Evolutionary conservation across 2,888 invertebrate species (phyloP), one percentile per base, ranked within the genome.

Genomic region (Eupsilia transversa): DNA sequence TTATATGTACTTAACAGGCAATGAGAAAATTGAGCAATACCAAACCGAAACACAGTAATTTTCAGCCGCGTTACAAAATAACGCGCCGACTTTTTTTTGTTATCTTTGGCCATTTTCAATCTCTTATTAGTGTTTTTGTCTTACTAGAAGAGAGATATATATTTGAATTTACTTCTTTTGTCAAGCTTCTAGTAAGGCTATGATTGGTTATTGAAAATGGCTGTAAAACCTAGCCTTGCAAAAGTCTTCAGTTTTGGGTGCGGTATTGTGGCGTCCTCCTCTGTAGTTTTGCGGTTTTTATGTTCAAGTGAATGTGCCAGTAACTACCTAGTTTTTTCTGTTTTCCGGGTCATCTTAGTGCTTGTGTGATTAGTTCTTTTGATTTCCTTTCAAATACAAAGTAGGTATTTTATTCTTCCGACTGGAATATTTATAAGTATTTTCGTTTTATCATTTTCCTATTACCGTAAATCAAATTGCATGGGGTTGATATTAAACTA

Each of bases 401-500:
- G 5, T 27, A 60, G 63, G 5, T 27, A 56, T 27, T 71, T 54
- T 33, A 38, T 49, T 27, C n/a, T 71, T n/a, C 30, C 12, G 9
- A 12, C 33, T 57, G 20, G n/a, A 46, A 56, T n/a, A 64, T 56
- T 59, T 59, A 71, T 20, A 52, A 43, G 35, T n/a, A 46, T 12
- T 61, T 67, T 23, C n/a, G n/a, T 63, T 78, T 61, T 66, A 61
- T 70, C 1, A 23, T 20, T 78, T 59, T 68, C 52, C 74, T 35
- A 38, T 73, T 38, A 43, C 41, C 54, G 12, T 69, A 52, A 68
- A 72, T 71, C 54, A 52, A 54, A 60, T 76, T 76, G 74, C 76
- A 81, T 83, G 78, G 70, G 74, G 70, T 66, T 69, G 73, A 70
- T 49, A 57, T 66, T 30, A 41, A 80, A 76, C 20, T 61, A 52